Conservation (phyloP, 2,113 vertebrate genomes). For the Malaclemys terrapin region DNA sequence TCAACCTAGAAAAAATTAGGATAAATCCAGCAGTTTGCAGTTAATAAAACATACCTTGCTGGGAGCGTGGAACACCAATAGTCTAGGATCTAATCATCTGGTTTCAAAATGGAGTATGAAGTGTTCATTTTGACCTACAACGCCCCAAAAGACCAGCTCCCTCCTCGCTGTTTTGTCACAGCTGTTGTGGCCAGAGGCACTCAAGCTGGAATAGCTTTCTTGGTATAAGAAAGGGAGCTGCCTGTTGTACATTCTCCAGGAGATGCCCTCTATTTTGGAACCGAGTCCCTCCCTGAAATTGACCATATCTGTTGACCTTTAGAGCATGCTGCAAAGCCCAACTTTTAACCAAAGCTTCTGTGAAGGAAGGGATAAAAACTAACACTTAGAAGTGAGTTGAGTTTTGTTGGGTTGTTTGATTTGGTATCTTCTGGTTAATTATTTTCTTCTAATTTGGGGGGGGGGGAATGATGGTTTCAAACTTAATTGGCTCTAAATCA, state of each 20-base stretch:
- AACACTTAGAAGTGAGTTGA: neutral
- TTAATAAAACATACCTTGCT: neutral
- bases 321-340: rapidly evolving
- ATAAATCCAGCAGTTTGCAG: neutral
- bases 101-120: neutral
- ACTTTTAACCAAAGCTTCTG: neutral
- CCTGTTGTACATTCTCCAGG: neutral
- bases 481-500: neutral
- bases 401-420: neutral
- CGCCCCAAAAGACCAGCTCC: neutral
- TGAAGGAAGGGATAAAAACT: neutral
- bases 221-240: rapidly evolving
- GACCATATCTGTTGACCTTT: neutral
- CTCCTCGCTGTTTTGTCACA: neutral
- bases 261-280: neutral
- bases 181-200: neutral
- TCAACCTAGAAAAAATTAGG: rapidly evolving
- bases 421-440: neutral
- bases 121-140: neutral
- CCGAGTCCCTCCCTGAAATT: neutral
- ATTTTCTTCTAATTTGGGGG: neutral
- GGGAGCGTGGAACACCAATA: neutral
- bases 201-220: neutral
- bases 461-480: neutral
- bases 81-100: neutral